These are phyloP conservation scores for Nephotettix cincticeps DNA, from an alignment of 1,140 invertebrate species.

Conservation along the genomic window DNA sequence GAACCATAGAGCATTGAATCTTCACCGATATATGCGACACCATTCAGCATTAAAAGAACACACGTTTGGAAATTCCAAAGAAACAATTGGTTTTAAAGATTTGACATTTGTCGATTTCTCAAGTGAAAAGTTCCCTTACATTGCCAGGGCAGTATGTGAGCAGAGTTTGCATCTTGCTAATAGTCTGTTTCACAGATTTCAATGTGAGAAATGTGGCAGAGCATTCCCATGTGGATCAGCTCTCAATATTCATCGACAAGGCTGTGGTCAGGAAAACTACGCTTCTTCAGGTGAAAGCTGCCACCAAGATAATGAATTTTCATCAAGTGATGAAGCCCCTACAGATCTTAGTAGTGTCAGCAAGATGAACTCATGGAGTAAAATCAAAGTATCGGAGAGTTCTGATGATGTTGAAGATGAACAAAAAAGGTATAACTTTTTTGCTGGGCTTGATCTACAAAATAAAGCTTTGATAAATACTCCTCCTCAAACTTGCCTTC, in stretches of 20 bases:
- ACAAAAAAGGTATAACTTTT: conserved; percentile 68
- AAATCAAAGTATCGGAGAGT: conserved; percentile 17
- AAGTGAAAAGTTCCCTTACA: conserved; percentile 71
- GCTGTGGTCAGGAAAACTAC: conserved; percentile 14
- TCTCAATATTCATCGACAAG: conserved; percentile 60
- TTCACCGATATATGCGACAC: conserved; percentile 62
- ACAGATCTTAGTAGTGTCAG: conserved; percentile 30
- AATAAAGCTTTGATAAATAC: conserved; percentile 50
- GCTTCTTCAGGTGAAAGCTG: conserved; percentile 26
- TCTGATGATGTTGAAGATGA: conserved; percentile 46
- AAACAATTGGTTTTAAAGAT: conserved; percentile 66
- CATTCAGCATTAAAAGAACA: conserved; percentile 46
- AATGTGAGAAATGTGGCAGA: conserved; percentile 67
- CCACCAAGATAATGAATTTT: conserved; percentile 26
- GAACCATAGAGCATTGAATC: conserved; percentile 66
- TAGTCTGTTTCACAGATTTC: conserved; percentile 61
- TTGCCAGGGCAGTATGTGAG: conserved; percentile 71
- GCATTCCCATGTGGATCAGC: conserved; percentile 74
- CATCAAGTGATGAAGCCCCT: conserved; percentile 37
- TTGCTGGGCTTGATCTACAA: conserved; percentile 74
- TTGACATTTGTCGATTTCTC: conserved; percentile 79
- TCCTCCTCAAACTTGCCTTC: conserved; percentile 23
- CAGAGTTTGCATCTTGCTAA: conserved; percentile 62
- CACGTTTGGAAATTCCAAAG: conserved; percentile 34
- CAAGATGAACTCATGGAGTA: conserved; percentile 1